Conservation (phyloP, 2,113 vertebrate species). For the Neomonachus schauinslandi region DNA sequence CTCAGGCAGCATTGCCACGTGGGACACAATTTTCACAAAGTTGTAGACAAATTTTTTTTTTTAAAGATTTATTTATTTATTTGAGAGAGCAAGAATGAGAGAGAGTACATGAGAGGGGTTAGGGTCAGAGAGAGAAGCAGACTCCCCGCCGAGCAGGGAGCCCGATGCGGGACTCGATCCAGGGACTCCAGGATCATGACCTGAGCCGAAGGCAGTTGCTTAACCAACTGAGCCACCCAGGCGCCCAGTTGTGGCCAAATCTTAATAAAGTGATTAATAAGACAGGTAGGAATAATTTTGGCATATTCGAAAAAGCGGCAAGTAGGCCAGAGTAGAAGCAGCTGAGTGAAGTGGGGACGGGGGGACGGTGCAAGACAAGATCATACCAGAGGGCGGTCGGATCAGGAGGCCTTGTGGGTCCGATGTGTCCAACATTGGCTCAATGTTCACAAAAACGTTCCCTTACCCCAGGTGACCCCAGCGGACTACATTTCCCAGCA, state of each 20-base stretch:
- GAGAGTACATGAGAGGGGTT: too few species aligned
- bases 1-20: not conserved
- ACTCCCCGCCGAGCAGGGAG: too few species aligned
- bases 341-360: not conserved
- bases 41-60: not conserved
- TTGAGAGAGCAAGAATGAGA: too few species aligned
- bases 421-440: not conserved
- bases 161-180: too few species aligned
- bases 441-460: not conserved
- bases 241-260: not conserved
- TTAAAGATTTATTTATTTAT: too few species aligned
- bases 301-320: not conserved
- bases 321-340: not conserved
- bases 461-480: not conserved
- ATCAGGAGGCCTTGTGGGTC: not conserved
- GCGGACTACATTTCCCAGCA: not conserved
- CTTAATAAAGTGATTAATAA: not conserved
- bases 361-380: not conserved
- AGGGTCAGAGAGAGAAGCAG: too few species aligned
- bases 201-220: too few species aligned
- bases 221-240: too few species aligned
- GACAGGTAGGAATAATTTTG: not conserved
- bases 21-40: not conserved
- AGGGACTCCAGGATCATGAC: too few species aligned
- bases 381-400: accelerated